Percentiles rank a stretch among this genome's conserved stretches.
Conservation (phyloP, 2,797 vertebrate genomes). For the Cichlasoma orientale region DNA sequence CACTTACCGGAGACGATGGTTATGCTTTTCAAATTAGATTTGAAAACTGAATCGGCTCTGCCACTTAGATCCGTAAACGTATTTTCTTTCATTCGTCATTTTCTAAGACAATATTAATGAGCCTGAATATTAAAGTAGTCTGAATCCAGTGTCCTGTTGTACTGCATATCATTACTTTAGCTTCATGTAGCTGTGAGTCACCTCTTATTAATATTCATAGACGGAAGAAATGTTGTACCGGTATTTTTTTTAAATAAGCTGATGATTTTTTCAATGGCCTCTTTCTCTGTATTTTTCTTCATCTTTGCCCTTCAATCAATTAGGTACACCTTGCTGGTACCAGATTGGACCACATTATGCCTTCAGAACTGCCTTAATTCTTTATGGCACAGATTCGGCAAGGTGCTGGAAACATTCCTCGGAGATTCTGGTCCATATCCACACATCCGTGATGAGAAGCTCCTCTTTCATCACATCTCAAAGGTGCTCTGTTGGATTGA, state of each 20-base stretch:
- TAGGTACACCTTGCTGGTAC: no score
- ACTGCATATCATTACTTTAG: not conserved
- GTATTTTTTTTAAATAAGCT: not conserved
- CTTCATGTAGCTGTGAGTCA: not conserved
- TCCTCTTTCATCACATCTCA: no score
- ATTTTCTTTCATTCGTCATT: not conserved
- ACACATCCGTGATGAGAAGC: no score
- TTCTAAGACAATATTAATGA: not conserved
- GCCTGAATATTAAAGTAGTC: not conserved
- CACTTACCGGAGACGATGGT: slow-evolving; percentile 13
- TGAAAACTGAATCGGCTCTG: slow-evolving; percentile 7
- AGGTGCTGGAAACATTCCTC: no score
- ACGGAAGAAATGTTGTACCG: not conserved
- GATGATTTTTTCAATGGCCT: not conserved
- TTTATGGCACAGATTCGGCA: no score
- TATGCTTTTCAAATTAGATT: slow-evolving; percentile 15
- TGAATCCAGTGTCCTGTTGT: not conserved
- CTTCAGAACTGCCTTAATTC: no score
- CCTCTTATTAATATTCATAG: not conserved
- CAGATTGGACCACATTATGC: no score
- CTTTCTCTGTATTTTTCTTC: not conserved
- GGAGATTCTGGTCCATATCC: no score
- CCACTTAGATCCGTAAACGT: not conserved
- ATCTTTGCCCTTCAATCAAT: not conserved
- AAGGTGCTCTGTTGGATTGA: no score